Conservation (phyloP, 2,797 vertebrate species). For the Sardinella longiceps region DNA sequence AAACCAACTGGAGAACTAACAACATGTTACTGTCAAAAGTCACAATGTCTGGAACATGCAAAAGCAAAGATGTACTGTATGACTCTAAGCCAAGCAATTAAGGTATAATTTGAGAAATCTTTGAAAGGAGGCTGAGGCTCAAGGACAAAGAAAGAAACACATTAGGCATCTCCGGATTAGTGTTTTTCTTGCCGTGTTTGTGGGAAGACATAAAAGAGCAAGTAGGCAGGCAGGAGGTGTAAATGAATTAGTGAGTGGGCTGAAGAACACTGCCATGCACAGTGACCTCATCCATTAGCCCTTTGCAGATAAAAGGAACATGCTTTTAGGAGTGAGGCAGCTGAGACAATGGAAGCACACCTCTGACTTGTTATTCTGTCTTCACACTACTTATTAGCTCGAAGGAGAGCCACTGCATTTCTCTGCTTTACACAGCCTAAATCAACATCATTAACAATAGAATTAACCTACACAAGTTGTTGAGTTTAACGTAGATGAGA, state of each 20-base stretch:
- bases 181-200: slow-evolving; percentile 5
- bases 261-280: slow-evolving; percentile 28
- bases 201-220: slow-evolving; percentile 43
- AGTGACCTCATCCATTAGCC: slow-evolving; percentile 26
- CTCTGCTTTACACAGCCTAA: neutral
- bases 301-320: slow-evolving; percentile 27
- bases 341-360: neutral
- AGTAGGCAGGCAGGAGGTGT: neutral
- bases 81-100: neutral
- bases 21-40: neutral
- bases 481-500: neutral
- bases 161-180: neutral
- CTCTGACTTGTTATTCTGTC: neutral
- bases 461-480: neutral
- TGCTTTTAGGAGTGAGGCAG: neutral
- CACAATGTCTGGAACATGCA: neutral
- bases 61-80: neutral
- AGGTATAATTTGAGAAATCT: neutral
- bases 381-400: neutral
- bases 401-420: neutral
- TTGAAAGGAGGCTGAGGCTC: neutral
- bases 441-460: neutral
- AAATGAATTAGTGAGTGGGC: neutral
- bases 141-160: neutral
- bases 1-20: neutral